These are phyloP conservation scores for Nyctibius grandis DNA, from an alignment of 2,797 vertebrate species.

Conservation along the genomic window DNA sequence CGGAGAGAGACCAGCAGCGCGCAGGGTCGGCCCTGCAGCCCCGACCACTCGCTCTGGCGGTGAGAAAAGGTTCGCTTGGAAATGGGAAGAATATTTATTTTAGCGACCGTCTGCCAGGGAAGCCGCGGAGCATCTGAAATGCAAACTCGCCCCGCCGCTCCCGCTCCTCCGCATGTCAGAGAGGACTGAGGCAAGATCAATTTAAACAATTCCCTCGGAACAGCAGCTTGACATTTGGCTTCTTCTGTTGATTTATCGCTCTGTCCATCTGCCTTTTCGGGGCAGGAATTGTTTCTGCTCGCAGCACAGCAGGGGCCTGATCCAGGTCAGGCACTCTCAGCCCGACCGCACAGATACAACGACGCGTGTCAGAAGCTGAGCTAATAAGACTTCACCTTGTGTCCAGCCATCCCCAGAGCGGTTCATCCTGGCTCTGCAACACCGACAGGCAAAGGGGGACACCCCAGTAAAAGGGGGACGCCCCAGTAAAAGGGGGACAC, in stretches of 20 bases:
- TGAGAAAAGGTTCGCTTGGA: not conserved
- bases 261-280: not conserved
- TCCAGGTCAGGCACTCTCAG: not conserved
- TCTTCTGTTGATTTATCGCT: slow-evolving; percentile 18
- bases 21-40: not conserved
- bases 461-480: too few species aligned
- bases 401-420: not conserved
- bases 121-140: not conserved
- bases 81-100: not conserved
- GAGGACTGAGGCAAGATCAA: not conserved
- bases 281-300: not conserved
- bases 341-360: not conserved
- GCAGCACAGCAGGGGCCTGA: not conserved
- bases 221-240: slow-evolving; percentile 28
- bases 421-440: not conserved
- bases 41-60: accelerated
- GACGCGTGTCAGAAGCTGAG: not conserved
- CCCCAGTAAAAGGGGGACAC: too few species aligned
- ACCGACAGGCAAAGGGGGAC: not conserved
- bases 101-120: not conserved
- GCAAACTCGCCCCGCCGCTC: not conserved
- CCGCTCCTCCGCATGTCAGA: not conserved
- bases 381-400: not conserved
- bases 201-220: slow-evolving; percentile 3
- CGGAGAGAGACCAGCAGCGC: accelerated